These are phyloP conservation scores for Protosalanx chinensis DNA, from an alignment of 2,797 vertebrate genomes.

Conservation along the genomic window DNA sequence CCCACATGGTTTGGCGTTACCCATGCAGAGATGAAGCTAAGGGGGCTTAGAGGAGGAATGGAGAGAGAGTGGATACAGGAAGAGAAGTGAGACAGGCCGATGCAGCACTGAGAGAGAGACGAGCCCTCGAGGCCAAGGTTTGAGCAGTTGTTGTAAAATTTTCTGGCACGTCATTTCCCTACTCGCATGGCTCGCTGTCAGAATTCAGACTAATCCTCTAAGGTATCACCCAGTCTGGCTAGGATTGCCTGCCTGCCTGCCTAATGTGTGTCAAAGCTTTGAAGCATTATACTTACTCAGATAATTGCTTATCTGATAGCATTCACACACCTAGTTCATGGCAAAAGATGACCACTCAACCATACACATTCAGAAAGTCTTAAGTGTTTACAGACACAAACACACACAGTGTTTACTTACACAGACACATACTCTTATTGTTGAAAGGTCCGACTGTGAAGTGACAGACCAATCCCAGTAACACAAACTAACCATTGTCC, in stretches of 20 bases:
- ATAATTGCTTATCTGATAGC: neutral
- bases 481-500: conserved; percentile 54
- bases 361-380: neutral
- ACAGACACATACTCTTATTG: conserved; percentile 21
- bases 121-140: conserved; percentile 7
- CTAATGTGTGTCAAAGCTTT: neutral
- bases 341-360: neutral
- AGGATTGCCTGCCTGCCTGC: neutral
- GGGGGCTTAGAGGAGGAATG: neutral
- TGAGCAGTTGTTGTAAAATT: conserved; percentile 36
- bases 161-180: conserved; percentile 40
- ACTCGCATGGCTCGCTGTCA: conserved; percentile 45
- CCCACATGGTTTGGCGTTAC: neutral
- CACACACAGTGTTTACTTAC: conserved; percentile 1
- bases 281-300: neutral
- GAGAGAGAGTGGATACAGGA: neutral
- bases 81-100: neutral
- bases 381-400: conserved; percentile 27
- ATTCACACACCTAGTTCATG: neutral
- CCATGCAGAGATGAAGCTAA: neutral
- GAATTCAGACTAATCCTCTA: conserved; percentile 53
- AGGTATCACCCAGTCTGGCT: conserved; percentile 13
- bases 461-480: conserved; percentile 26
- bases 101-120: conserved; percentile 8
- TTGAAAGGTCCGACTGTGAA: conserved; percentile 25